Evolutionary conservation across 2,888 invertebrate genomes (phyloP), one percentile per base, ranked within the genome.

Genomic region (Fabriciana adippe): DNA sequence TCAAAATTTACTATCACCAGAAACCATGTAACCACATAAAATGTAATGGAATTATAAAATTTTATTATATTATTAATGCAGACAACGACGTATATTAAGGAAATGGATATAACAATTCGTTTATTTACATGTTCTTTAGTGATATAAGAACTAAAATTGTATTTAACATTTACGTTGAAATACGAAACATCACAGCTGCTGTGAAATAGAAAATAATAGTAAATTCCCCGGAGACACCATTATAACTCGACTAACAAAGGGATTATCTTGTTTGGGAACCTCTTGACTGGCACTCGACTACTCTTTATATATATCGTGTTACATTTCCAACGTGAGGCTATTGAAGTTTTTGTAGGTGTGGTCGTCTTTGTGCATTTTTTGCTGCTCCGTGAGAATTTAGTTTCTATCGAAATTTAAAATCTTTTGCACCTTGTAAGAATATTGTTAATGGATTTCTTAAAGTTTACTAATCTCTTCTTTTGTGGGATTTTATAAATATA

Each of bases 221-320:
- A 89, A 88, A 89, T 85, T 87, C 76, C 77, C 81, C 83, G 77
- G 86, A 88, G 87, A 84, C 84, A 81, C 82, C 82, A 84, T 84
- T 83, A 82, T 80, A 77, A 78, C 73, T 77, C 78, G 76, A 79
- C 89, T 87, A 89, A 90, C 86, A 84, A 81, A 86, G 67, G 85
- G 89, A 90, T 88, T 91, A 88, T 84, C 90, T 89, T 90, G 90
- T 91, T 91, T 90, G 89, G 87, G 88, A 90, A 89, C 89, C 89
- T 90, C 90, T 91, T 90, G 90, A 90, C 89, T 86, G 86, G 83
- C 84, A 84, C 88, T 89, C 86, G 83, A 81, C 80, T 80, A 82
- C 79, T 81, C 85, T 84, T 85, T 83, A 82, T 84, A 82, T 86
- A 89, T 90, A 88, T 89, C 89, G 85, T 84, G 86, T 90, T 89